A percentile compares a stretch with the other conserved stretches of the same genome.
Conservation (phyloP, 2,888 invertebrate species). For the Ochropacha duplaris region DNA sequence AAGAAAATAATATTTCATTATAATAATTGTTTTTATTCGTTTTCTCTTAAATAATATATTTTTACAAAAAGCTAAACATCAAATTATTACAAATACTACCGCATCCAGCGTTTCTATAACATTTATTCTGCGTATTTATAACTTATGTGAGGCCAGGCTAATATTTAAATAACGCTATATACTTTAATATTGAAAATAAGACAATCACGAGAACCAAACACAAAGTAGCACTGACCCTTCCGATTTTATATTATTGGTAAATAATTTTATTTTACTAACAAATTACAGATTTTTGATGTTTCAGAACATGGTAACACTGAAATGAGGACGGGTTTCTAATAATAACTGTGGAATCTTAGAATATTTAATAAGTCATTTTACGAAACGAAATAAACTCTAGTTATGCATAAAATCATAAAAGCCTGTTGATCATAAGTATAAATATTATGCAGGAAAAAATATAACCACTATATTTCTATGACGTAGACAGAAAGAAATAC, state of each 20-base stretch:
- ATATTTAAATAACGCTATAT: conserved; percentile 7
- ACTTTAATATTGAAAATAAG: not conserved
- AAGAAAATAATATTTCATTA: conserved; percentile 7
- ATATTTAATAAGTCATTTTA: not conserved
- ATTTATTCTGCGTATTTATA: conserved; percentile 20
- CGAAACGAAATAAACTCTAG: not conserved
- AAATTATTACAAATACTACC: conserved; percentile 55
- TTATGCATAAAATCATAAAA: not conserved
- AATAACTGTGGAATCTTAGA: not conserved
- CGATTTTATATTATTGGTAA: too few species aligned
- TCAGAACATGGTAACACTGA: not conserved
- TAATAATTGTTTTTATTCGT: conserved; percentile 33
- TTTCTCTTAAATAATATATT: conserved; percentile 50
- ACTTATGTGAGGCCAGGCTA: conserved; percentile 38
- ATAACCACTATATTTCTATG: not conserved
- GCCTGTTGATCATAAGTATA: not conserved
- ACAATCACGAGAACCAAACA: not conserved
- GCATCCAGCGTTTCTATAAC: conserved; percentile 42
- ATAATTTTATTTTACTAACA: too few species aligned
- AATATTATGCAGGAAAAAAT: not conserved
- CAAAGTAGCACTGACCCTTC: too few species aligned
- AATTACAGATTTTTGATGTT: not conserved
- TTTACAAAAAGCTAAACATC: conserved; percentile 63
- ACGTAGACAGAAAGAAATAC: not conserved
- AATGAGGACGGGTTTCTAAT: too few species aligned